A percentile compares a stretch with the other conserved stretches of the same genome.
Conservation (phyloP, 1,140 invertebrate species). For the Aleiodes sp. region DNA sequence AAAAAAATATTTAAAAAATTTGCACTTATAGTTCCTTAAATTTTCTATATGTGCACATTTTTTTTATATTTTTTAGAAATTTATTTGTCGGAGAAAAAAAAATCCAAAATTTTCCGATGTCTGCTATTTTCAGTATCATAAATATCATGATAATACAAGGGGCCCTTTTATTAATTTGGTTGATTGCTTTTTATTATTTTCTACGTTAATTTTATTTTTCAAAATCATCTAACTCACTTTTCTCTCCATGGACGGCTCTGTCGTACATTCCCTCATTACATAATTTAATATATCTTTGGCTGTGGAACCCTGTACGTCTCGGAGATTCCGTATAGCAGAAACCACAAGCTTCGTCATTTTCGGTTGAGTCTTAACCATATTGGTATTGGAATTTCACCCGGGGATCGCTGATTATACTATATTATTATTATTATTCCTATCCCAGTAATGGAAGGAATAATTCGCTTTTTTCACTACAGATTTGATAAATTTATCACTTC, state of each 20-base stretch:
- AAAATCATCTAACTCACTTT: slow-evolving; percentile 44
- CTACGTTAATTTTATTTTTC: neutral
- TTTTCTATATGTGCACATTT: too few relatives aligned
- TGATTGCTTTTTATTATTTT: slow-evolving; percentile 1
- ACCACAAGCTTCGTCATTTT: slow-evolving; percentile 56
- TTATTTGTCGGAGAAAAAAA: too few relatives aligned
- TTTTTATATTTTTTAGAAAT: too few relatives aligned
- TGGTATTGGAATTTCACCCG: neutral
- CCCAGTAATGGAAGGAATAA: neutral
- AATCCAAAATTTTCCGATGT: too few relatives aligned
- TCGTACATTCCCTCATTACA: slow-evolving; percentile 52
- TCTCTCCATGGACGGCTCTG: slow-evolving; percentile 46
- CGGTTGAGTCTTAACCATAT: slow-evolving; percentile 44
- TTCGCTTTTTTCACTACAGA: neutral
- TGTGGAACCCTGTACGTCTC: slow-evolving; percentile 56
- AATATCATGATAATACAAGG: too few relatives aligned
- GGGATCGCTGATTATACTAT: neutral
- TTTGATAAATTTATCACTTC: neutral
- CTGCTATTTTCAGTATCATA: too few relatives aligned
- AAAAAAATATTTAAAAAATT: slow-evolving; percentile 9
- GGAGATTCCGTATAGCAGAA: slow-evolving; percentile 53
- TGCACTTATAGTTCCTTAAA: too few relatives aligned
- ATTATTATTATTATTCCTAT: neutral
- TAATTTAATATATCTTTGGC: slow-evolving; percentile 59
- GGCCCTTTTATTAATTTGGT: too few relatives aligned